Evolutionary conservation across 2,113 vertebrate species (phyloP).

Genomic region (Siniperca chuatsi): DNA sequence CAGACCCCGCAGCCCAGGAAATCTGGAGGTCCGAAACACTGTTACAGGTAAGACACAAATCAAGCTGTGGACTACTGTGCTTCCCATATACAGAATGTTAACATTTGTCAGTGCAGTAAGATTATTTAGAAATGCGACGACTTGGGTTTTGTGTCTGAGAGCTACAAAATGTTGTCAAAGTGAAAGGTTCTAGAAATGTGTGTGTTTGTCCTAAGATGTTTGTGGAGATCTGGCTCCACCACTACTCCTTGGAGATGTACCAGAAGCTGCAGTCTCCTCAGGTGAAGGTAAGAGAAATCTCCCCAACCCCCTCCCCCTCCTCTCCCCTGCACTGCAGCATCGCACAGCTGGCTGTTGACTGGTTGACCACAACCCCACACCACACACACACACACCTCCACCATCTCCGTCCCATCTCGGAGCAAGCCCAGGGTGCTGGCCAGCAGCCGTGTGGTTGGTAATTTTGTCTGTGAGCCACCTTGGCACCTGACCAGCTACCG

Average conservation of each 20-base stretch:
- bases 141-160: not conserved
- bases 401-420: not conserved
- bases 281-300: conserved; percentile 90
- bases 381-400: no score
- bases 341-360: conserved; percentile 69
- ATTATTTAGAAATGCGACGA: not conserved
- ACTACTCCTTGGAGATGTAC: conserved; percentile 97
- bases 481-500: not conserved
- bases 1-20: conserved; percentile 95
- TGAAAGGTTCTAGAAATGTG: not conserved
- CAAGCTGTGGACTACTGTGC: not conserved
- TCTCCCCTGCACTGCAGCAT: conserved; percentile 19
- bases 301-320: not conserved
- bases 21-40: conserved; percentile 97
- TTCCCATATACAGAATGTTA: not conserved
- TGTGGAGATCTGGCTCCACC: conserved; percentile 99
- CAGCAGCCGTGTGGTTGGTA: not conserved
- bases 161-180: not conserved
- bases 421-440: not conserved
- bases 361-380: conserved; percentile 52
- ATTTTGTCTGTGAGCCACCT: not conserved
- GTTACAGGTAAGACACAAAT: conserved; percentile 83
- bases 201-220: conserved; percentile 86
- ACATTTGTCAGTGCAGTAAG: no score
- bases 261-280: conserved; percentile 99